Evolutionary conservation across 2,113 vertebrate genomes (phyloP), one percentile per base, ranked within the genome.

Genomic region (Azemiops feae): DNA sequence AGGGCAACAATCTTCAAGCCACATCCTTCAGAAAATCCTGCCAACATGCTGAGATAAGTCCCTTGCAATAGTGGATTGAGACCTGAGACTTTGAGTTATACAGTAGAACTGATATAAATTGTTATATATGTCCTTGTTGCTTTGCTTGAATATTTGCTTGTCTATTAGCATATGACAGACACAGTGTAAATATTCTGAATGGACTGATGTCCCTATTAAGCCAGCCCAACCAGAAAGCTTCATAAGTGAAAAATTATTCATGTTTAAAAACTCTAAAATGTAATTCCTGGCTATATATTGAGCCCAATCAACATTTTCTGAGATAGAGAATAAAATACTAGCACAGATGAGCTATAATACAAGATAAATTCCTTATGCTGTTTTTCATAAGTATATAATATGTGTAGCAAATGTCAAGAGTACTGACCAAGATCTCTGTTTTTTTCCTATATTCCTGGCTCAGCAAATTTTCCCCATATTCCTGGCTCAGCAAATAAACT

Each of bases 31-130:
- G 60, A 92, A 85, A 50, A 89, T 4, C 14, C 25, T 85, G 25
- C 18, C 34, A 57, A 47, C 20, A 34, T 39, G 50, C 5, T 89
- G 47, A 34, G 50, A 47, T 58, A 45, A 50, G 11, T 47, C 88
- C 52, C 47, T 25, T n/a, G 30, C n/a, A 69, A 20, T 39, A 88
- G 55, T 27, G 91, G 69, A 50, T 23, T n/a, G 53, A 55, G 34
- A 81, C 16, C 18, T 30, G 87, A 43, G 25, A 22, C 50, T 10
- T 89, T 69, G 57, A 92, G 16, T 85, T 54, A 87, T 50, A 50
- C 1, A 50, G 9, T 50, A 45, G 10, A 11, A 25, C 60, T 92
- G 64, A 92, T 93, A 69, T 87, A 95, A 94, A 89, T 57, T 55
- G 27, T 52, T 91, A 45, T 89, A 34, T 34, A n/a, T 54, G 94